Evolutionary conservation across 1,140 invertebrate species (phyloP), one percentile per base, ranked within the genome.

Genomic region (Eueides isabella): DNA sequence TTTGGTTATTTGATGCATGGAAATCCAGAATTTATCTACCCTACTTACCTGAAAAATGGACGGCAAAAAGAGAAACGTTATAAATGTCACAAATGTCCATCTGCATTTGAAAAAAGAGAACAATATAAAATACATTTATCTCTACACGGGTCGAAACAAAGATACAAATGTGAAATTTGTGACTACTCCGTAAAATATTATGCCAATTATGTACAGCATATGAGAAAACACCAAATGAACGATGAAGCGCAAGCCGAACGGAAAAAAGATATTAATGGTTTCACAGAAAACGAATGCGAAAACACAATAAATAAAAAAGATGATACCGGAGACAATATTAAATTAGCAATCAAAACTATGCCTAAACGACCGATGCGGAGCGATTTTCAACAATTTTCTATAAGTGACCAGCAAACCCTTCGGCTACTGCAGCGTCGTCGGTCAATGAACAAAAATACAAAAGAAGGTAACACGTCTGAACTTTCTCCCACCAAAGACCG

Each of bases 121-220:
- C 97, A 98, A 85, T 98, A 97, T 85, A 96, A 97, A 83, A 95
- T 97, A 16, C 98, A 98, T 90, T 90, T 97, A 75, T 96, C 96
- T 6, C 89, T 98, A 2, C 98, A 98, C 86, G 97, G 97, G 7
- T 96, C 97, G 0, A 96, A 96, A 77, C 97, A 97, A 87, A 95
- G 96, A 74, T 98, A 97, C 88, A 96, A 95, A 73, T 98, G 98
- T 92, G 95, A 97, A 74, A 94, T 95, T 5, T 98, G 98, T 88
- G 97, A 98, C 90, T 98, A 98, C 89, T 97, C 97, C 1, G 97
- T 98, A 0, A 97, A 97, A 79, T 97, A 97, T 88, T 97, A 96
- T 77, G 96, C 97, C 0, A 97, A 97, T 90, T 97, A 96, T 80
- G 94, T 96, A 16, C 97, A 97, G 84, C 97, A 98, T 83, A 91